A percentile compares a stretch with the other conserved stretches of the same genome.
Conservation (phyloP, 2,113 vertebrate species). For the Pomatorhinus ruficollis region DNA sequence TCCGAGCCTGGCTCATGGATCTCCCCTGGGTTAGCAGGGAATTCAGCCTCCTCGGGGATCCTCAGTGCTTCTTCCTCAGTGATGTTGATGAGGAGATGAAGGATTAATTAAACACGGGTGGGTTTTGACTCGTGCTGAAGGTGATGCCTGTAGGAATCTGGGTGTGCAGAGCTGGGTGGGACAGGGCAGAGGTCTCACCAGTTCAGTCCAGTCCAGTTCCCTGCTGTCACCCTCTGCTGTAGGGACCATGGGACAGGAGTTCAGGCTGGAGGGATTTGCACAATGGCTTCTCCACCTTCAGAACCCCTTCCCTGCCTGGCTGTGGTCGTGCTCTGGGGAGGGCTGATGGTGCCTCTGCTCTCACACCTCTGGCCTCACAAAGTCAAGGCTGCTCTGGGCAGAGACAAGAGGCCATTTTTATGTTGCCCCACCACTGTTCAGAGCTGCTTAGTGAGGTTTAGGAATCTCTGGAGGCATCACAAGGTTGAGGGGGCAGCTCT, state of each 20-base stretch:
- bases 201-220: neutral
- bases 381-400: neutral
- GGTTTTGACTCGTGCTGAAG: accelerated
- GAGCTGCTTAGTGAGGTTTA: neutral
- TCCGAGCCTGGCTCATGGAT: accelerated
- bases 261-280: neutral
- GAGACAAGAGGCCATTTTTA: accelerated
- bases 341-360: neutral
- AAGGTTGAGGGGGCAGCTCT: neutral
- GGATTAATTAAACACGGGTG: neutral
- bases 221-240: too few species aligned
- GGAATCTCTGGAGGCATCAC: neutral
- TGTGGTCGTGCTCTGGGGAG: accelerated
- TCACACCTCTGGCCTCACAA: neutral
- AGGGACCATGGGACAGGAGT: neutral
- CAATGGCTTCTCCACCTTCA: neutral
- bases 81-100: neutral
- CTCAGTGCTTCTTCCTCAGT: accelerated
- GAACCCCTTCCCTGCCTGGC: neutral
- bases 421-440: accelerated
- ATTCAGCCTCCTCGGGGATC: neutral
- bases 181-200: neutral
- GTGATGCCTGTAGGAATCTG: accelerated
- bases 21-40: neutral
- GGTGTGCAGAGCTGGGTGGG: neutral